A percentile compares a stretch with the other conserved stretches of the same genome.
These are phyloP conservation scores for Steinernema feltiae DNA, from an alignment of 1,140 invertebrate genomes.

Conservation along the genomic window DNA sequence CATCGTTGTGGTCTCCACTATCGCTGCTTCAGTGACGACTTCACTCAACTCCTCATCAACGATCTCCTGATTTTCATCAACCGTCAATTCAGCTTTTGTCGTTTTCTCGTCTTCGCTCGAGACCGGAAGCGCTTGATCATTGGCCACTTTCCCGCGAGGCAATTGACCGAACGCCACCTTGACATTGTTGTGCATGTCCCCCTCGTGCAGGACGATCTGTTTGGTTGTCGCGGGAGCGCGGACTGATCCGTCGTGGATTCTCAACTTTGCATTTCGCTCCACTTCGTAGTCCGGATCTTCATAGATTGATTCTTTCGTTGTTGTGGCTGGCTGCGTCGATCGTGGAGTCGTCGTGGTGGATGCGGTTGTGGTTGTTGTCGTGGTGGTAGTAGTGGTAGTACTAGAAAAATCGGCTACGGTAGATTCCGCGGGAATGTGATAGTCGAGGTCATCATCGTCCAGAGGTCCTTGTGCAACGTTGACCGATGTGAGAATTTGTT, in stretches of 20 bases:
- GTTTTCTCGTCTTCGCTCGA: not conserved
- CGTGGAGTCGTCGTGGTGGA: not conserved
- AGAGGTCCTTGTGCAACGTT: not conserved
- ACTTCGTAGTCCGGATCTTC: conserved; percentile 1
- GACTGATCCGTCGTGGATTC: not conserved
- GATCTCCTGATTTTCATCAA: not conserved
- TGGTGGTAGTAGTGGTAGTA: not conserved
- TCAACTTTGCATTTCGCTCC: not conserved
- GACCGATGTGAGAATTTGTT: not conserved
- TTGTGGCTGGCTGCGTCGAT: not conserved
- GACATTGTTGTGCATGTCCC: not conserved
- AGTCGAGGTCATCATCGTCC: not conserved
- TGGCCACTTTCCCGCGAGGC: not conserved
- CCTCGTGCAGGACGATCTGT: not conserved
- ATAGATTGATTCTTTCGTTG: not conserved
- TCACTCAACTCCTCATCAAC: not conserved
- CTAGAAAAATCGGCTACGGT: not conserved
- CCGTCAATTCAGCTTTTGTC: not conserved
- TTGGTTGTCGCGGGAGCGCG: not conserved
- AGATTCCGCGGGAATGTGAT: not conserved
- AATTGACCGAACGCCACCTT: not conserved
- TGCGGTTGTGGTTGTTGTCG: not conserved
- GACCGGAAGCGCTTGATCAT: not conserved
- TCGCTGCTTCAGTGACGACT: not conserved
- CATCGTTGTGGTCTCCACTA: not conserved